phyloP scores from a whole-genome alignment of 2,888 invertebrate genomes.

The Palloptera scutellata region DNA sequence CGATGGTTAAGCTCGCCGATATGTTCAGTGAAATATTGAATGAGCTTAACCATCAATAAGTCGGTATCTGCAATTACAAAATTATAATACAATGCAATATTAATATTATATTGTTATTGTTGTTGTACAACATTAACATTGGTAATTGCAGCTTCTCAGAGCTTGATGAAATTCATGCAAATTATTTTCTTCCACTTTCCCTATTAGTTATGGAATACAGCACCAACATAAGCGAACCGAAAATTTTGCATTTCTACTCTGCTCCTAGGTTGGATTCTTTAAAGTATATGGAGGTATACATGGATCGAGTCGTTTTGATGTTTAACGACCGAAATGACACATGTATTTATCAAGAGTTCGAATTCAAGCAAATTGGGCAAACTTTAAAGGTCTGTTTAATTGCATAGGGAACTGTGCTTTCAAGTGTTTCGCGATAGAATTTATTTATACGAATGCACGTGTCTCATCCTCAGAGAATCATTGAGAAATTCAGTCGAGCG shows the following conservation, averaged over 20 bases:
- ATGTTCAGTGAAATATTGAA: no score
- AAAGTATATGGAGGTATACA: constrained; percentile 67
- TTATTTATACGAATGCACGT: no score
- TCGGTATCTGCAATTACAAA: no score
- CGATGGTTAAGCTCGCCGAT: no score
- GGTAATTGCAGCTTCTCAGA: no score
- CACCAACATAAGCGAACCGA: constrained; percentile 42
- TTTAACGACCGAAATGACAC: constrained; percentile 69
- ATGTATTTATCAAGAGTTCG: constrained; percentile 51
- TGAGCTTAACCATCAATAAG: no score
- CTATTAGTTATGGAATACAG: constrained; percentile 51
- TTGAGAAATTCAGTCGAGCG: constrained; percentile 72
- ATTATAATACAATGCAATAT: no score
- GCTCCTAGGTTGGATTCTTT: constrained; percentile 76
- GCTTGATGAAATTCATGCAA: no score
- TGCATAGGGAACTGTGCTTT: not conserved
- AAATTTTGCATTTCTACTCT: constrained; percentile 60
- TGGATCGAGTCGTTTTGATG: constrained; percentile 67
- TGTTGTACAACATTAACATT: no score
- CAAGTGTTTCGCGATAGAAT: not conserved
- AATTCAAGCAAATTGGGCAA: constrained; percentile 42
- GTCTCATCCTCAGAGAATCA: constrained; percentile 65
- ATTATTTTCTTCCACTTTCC: constrained; percentile 3
- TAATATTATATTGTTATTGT: no score
- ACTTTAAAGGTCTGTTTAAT: constrained; percentile 42